Conservation (phyloP, 2,113 vertebrate species). For the Alosa alosa region DNA sequence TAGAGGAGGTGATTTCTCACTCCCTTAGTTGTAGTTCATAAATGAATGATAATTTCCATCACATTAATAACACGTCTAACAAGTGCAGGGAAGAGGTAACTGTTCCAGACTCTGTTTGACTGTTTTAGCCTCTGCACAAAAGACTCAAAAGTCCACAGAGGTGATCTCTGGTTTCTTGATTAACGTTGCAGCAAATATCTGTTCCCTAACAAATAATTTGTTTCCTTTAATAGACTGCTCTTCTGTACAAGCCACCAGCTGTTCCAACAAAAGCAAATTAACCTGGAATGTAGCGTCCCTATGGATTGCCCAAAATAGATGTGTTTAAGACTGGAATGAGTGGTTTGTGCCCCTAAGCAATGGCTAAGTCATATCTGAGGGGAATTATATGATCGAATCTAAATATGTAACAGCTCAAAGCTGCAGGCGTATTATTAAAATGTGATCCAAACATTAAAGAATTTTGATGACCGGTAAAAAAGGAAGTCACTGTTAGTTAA, state of each 20-base stretch:
- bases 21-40: not conserved
- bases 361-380: not conserved
- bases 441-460: constrained; percentile 60
- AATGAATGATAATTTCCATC: not conserved
- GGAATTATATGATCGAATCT: constrained; percentile 41
- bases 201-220: constrained; percentile 35
- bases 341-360: constrained; percentile 17
- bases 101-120: constrained; percentile 26
- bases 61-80: not conserved
- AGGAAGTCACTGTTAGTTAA: constrained; percentile 55
- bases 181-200: constrained; percentile 47
- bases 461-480: constrained; percentile 53
- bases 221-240: constrained; percentile 57
- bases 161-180: constrained; percentile 36
- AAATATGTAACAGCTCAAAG: constrained; percentile 43
- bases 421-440: constrained; percentile 54
- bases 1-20: not conserved
- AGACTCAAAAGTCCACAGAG: constrained; percentile 18
- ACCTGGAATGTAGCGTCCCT: constrained; percentile 60
- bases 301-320: constrained; percentile 20
- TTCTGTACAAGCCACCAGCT: constrained; percentile 65
- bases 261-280: constrained; percentile 63
- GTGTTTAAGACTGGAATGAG: constrained; percentile 33
- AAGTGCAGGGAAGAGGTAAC: constrained; percentile 1
- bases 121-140: constrained; percentile 33